These are phyloP conservation scores for Strigops habroptila DNA, from an alignment of 2,113 vertebrate species.

Conservation along the genomic window DNA sequence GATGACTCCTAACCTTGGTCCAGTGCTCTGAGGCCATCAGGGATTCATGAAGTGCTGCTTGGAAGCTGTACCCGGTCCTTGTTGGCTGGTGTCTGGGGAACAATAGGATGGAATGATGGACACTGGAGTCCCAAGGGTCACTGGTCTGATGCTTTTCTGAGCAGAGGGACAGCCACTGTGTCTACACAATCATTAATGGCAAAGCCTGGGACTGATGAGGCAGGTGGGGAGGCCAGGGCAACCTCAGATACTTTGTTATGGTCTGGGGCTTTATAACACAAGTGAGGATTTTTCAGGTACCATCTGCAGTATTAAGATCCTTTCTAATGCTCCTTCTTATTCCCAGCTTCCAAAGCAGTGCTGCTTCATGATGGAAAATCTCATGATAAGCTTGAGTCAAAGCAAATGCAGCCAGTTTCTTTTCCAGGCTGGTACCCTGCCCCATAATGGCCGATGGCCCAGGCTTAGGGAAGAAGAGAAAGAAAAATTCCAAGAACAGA, in stretches of 20 bases:
- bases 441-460: not conserved
- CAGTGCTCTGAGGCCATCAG: not conserved
- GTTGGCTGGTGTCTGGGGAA: not conserved
- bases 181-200: not conserved
- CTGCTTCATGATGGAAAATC: not conserved
- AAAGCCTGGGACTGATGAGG: not conserved
- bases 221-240: not conserved
- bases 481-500: not conserved
- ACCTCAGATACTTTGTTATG: not conserved
- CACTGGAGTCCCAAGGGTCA: not conserved
- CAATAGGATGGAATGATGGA: not conserved
- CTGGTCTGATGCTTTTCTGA: not conserved
- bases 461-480: not conserved
- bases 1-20: not conserved
- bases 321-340: not conserved
- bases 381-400: not conserved
- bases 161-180: not conserved
- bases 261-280: fast-evolving
- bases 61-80: not conserved
- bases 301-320: not conserved
- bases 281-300: not conserved
- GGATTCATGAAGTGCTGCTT: not conserved
- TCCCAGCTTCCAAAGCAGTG: not conserved
- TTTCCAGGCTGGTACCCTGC: not conserved
- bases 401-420: not conserved